Evolutionary conservation across 2,888 invertebrate species (phyloP).

Genomic region (Acanthopleura granulata): DNA sequence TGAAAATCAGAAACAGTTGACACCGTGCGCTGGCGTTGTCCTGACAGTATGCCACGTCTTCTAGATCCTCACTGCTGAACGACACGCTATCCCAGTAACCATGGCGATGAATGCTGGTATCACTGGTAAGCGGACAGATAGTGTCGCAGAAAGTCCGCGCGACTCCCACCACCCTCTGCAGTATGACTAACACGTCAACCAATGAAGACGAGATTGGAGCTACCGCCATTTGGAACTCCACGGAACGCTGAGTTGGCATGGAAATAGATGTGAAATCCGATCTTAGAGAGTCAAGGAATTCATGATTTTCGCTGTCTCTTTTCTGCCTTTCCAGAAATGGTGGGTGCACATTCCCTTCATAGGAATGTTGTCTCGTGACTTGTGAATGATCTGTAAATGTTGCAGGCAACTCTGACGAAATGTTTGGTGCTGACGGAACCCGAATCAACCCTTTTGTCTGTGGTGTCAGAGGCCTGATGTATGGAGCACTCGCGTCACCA

Average conservation of each 20-base stretch:
- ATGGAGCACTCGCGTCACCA: too few relatives aligned
- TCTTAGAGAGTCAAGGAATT: constrained; percentile 27
- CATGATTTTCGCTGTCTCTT: constrained; percentile 2
- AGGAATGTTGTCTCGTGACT: neutral
- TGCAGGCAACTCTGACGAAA: neutral
- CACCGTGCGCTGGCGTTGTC: neutral
- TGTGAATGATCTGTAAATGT: too few relatives aligned
- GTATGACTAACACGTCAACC: constrained; percentile 48
- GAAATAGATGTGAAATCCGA: constrained; percentile 27
- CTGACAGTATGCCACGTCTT: neutral
- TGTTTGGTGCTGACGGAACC: constrained; percentile 3
- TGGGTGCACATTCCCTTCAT: too few relatives aligned
- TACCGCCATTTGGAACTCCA: constrained; percentile 21
- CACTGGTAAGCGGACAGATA: constrained; percentile 29
- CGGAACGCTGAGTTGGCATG: constrained; percentile 22
- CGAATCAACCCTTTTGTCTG: constrained; percentile 3
- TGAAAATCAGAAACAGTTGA: neutral
- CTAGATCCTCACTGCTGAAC: neutral
- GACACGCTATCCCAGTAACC: constrained; percentile 16
- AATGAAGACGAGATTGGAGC: constrained; percentile 51
- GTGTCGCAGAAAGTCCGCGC: constrained; percentile 42
- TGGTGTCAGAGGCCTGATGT: too few relatives aligned
- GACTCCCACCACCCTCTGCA: constrained; percentile 51
- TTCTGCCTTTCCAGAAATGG: too few relatives aligned
- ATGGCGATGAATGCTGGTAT: neutral